Conservation (phyloP, 2,797 vertebrate species). For the Microcaecilia unicolor region DNA sequence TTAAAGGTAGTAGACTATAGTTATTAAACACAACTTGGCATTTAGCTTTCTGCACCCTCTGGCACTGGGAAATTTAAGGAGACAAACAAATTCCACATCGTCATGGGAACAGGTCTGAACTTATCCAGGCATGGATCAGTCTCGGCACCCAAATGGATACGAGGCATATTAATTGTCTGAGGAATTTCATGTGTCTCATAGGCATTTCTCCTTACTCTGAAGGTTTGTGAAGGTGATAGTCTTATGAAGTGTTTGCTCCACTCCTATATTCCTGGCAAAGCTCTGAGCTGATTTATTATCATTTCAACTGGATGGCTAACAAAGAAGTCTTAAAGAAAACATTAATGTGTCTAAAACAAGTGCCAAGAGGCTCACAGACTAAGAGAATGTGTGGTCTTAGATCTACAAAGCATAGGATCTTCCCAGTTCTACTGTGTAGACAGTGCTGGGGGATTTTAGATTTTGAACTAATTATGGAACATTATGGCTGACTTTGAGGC, state of each 20-base stretch:
- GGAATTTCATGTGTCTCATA: slow-evolving; percentile 2
- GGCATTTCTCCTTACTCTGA: neutral
- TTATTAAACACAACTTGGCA: neutral
- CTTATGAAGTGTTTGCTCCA: neutral
- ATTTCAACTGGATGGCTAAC: neutral
- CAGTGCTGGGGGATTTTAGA: neutral
- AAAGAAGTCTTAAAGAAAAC: neutral
- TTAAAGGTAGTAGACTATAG: neutral
- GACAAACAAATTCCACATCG: neutral
- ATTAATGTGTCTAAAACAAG: no score
- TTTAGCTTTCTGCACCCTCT: neutral
- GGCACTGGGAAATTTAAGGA: neutral
- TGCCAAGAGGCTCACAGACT: no score
- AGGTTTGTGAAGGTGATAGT: neutral
- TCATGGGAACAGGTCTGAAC: neutral
- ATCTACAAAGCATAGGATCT: no score
- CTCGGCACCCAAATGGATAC: neutral
- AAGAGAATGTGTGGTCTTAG: no score
- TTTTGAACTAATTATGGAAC: no score
- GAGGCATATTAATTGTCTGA: neutral
- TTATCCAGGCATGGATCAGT: neutral
- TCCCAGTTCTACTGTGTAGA: neutral
- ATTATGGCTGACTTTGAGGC: no score
- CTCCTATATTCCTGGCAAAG: neutral
- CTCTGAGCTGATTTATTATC: neutral